Evolutionary conservation across 2,797 vertebrate species (phyloP).

Genomic region (Poliocrania exsul): DNA sequence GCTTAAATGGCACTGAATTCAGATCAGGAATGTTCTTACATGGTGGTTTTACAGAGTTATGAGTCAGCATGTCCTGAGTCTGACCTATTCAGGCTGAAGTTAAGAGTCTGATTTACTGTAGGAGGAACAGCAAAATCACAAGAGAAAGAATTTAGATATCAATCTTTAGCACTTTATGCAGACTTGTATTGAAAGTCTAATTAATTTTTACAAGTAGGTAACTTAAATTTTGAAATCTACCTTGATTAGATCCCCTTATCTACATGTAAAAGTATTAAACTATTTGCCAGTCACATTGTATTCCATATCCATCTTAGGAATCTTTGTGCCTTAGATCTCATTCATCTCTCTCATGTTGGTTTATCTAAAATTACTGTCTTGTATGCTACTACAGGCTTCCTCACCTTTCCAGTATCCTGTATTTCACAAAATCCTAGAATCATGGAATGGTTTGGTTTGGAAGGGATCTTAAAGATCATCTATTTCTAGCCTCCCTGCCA

Average conservation of each 20-base stretch:
- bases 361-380: background rate
- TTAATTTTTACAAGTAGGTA: background rate
- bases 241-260: background rate
- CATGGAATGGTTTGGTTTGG: background rate
- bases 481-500: accelerated
- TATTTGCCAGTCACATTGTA: background rate
- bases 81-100: background rate
- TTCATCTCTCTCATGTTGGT: background rate
- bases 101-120: background rate
- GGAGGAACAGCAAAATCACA: background rate
- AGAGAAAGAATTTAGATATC: background rate
- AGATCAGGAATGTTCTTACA: background rate
- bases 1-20: background rate
- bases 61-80: background rate
- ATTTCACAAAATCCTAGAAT: background rate
- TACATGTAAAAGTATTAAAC: background rate
- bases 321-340: background rate
- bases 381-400: background rate
- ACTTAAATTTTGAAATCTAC: background rate
- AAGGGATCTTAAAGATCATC: background rate
- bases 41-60: background rate
- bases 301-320: background rate
- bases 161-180: background rate
- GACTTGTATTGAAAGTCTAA: background rate
- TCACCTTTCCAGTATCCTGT: background rate